Percentiles rank a stretch among this genome's conserved stretches.
phyloP scores from a whole-genome alignment of 2,113 vertebrate species.

The Panurus biarmicus region DNA sequence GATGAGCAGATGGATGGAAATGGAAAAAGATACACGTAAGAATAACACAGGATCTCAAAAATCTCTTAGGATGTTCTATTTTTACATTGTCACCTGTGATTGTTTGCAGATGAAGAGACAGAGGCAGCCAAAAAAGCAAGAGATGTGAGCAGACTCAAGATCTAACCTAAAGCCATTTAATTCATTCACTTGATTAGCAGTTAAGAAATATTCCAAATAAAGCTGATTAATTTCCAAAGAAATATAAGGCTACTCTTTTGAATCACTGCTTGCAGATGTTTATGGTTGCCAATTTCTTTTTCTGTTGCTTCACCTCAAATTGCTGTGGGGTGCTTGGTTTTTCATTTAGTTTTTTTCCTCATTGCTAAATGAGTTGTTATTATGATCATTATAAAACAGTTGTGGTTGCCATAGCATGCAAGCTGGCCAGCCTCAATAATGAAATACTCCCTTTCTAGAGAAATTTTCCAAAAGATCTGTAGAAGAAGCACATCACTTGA shows the following conservation, averaged over 20 bases:
- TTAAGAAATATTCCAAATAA: background rate
- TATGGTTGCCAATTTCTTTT: background rate
- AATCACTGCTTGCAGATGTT: background rate
- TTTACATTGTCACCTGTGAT: slow-evolving; percentile 1
- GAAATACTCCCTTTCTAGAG: background rate
- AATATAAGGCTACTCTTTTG: background rate
- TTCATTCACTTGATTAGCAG: background rate
- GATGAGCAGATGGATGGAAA: background rate
- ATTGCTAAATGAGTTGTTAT: background rate
- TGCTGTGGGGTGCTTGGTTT: background rate
- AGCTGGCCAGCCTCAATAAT: background rate
- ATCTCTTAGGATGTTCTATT: slow-evolving; percentile 1
- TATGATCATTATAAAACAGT: background rate
- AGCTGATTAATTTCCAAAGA: background rate
- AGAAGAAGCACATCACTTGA: background rate
- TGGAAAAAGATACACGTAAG: background rate
- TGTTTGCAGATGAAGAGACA: background rate
- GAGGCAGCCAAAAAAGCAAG: background rate
- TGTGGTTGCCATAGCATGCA: background rate
- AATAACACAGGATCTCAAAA: slow-evolving; percentile 2
- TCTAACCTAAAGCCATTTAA: background rate
- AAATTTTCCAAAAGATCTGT: background rate
- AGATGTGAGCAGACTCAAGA: background rate
- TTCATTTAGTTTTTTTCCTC: background rate
- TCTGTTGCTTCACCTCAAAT: background rate